Base-by-base conservation (phyloP, 2,888 invertebrate species). In the Drosophila siamana region DNA sequence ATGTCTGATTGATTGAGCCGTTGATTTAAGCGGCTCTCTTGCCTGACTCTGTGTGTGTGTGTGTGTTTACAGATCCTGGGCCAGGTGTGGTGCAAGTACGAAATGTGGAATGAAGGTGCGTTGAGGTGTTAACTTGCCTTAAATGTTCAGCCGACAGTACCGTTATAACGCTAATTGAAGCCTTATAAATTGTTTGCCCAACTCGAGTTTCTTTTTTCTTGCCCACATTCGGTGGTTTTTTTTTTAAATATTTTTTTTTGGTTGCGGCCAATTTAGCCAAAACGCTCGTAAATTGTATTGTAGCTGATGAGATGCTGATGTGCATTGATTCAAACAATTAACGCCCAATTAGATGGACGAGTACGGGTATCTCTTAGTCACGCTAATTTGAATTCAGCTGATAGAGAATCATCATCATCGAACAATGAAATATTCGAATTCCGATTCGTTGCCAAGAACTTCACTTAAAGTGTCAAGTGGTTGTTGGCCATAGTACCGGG, bases 21-120 rank as follows among this genome's bases (percentile, higher is more conserved):
- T 83, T 86, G 88, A 88, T 88, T 83, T 83, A 88, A 83, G 86
- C 86, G 66, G 86, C 86, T 85, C 76, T 73, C 22, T 24, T 47
- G 9, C 5, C 26, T 57, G 26, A 30, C 16, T 61, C 19, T 48
- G 26, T 30, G 44, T 48, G 22, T 36, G n/a, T 43, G 26, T 33
- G 33, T 33, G 33, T 38, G 36, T 38, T 38, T 13, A 2, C 19
- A 47, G 60, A 41, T 38, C 46, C 54, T 40, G 52, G 26, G 15
- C 52, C 28, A 19, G 19, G 19, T 19, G 19, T 16, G 62, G 26
- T 19, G 26, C 26, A 15, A 24, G 40, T 9, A 8, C 38, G 36
- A 36, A 40, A 46, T 36, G 26, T 30, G 56, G 16, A 24, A 51
- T 38, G 36, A 57, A 78, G 79, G 46, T 77, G 76, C 76, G 79